Evolutionary conservation across 1,140 invertebrate species (phyloP).

Genomic region (Mycetomoellerius zeteki): DNA sequence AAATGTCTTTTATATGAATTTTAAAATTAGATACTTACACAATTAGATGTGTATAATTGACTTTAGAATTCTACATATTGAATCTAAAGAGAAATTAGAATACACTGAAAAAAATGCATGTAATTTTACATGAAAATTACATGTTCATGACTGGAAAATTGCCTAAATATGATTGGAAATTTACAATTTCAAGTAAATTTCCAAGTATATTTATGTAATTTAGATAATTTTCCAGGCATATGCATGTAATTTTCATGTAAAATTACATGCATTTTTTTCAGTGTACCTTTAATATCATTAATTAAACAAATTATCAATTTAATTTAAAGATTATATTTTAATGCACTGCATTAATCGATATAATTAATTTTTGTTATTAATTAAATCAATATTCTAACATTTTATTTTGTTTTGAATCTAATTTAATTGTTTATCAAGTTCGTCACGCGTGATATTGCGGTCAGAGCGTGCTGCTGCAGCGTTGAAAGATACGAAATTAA

Average conservation of each 20-base stretch:
- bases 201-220: no score
- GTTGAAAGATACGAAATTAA: conserved; percentile 61
- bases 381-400: conserved; percentile 16
- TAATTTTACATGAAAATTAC: no score
- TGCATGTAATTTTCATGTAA: no score
- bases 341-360: not conserved
- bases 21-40: not conserved
- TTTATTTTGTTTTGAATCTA: not conserved
- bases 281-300: conserved; percentile 7
- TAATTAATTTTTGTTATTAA: not conserved
- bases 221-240: no score
- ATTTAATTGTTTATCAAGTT: conserved; percentile 26
- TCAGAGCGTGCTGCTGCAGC: conserved; percentile 11
- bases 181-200: no score
- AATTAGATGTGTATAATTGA: not conserved
- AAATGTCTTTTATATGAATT: not conserved
- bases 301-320: not conserved
- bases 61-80: not conserved
- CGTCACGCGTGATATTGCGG: conserved; percentile 44
- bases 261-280: no score
- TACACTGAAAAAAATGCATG: no score
- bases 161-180: no score
- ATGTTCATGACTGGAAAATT: no score
- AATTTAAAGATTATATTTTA: not conserved
- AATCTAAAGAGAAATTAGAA: not conserved